A percentile compares a stretch with the other conserved stretches of the same genome.
Evolutionary conservation across 2,888 invertebrate genomes (phyloP).

Genomic region (Buathra laborator): DNA sequence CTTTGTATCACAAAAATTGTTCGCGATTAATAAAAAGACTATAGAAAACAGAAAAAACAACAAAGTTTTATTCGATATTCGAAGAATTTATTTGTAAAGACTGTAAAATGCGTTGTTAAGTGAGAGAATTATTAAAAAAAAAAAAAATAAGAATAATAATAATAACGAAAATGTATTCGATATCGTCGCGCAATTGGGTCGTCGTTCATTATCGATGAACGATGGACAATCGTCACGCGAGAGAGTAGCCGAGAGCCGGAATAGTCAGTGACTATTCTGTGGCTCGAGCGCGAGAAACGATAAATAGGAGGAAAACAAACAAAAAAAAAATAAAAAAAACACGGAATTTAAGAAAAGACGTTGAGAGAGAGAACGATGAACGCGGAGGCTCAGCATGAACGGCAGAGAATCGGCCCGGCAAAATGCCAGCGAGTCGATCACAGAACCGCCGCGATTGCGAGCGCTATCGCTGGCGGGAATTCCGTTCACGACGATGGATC

Average conservation of each 20-base stretch:
- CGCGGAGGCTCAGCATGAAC: slow-evolving; percentile 79
- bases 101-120: neutral
- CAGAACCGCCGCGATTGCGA: slow-evolving; percentile 37
- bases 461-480: slow-evolving; percentile 43
- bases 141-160: neutral
- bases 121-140: neutral
- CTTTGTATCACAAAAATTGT: slow-evolving; percentile 17
- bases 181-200: slow-evolving; percentile 23
- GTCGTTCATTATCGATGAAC: slow-evolving; percentile 15
- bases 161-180: neutral
- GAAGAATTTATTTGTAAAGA: neutral
- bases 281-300: slow-evolving; percentile 40
- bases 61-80: too few relatives aligned
- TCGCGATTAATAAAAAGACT: slow-evolving; percentile 30
- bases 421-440: slow-evolving; percentile 71
- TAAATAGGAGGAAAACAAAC: slow-evolving; percentile 13
- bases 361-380: slow-evolving; percentile 77
- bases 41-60: neutral
- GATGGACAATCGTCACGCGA: slow-evolving; percentile 46
- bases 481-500: slow-evolving; percentile 70
- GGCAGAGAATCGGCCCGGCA: slow-evolving; percentile 76
- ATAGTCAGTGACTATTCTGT: slow-evolving; percentile 62
- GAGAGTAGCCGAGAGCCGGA: slow-evolving; percentile 57
- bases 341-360: slow-evolving; percentile 58
- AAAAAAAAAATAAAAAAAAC: slow-evolving; percentile 43